These are phyloP conservation scores for Sipha maydis DNA, from an alignment of 2,888 invertebrate species.

Conservation along the genomic window DNA sequence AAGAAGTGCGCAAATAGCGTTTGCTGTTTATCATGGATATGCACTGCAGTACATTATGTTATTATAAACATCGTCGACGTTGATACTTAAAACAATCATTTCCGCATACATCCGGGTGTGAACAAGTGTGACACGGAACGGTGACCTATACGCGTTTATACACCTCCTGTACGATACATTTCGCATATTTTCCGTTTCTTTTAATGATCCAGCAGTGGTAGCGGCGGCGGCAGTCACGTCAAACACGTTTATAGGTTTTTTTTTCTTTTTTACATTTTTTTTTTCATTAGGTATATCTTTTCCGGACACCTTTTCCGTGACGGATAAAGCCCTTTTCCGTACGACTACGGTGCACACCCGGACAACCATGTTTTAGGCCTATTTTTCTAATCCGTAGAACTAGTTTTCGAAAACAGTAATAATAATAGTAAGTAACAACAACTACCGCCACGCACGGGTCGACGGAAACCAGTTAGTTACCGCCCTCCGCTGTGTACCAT, in stretches of 20 bases:
- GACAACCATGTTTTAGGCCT: conserved; percentile 10
- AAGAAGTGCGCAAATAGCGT: not conserved
- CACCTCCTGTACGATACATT: not conserved
- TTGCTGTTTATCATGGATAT: not conserved
- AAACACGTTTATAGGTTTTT: conserved; percentile 25
- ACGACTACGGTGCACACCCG: not conserved
- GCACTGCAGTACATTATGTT: too few relatives aligned
- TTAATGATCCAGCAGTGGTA: not conserved
- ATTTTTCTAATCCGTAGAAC: conserved; percentile 47
- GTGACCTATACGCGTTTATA: not conserved
- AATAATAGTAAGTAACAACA: not conserved
- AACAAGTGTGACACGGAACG: not conserved
- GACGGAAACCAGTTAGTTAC: conserved; percentile 45
- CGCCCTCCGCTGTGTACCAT: not conserved
- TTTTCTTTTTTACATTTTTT: not conserved
- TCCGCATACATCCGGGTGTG: conserved; percentile 16
- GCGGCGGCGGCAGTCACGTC: not conserved
- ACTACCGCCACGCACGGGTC: conserved; percentile 6
- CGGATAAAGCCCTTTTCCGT: not conserved
- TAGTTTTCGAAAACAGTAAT: conserved; percentile 32
- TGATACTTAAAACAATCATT: not conserved
- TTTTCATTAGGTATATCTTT: not conserved
- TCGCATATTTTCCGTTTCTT: not conserved
- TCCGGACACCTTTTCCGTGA: not conserved
- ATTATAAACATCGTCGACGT: not conserved